phyloP scores from a whole-genome alignment of 2,113 vertebrate genomes.

The Gallinago undulata region DNA sequence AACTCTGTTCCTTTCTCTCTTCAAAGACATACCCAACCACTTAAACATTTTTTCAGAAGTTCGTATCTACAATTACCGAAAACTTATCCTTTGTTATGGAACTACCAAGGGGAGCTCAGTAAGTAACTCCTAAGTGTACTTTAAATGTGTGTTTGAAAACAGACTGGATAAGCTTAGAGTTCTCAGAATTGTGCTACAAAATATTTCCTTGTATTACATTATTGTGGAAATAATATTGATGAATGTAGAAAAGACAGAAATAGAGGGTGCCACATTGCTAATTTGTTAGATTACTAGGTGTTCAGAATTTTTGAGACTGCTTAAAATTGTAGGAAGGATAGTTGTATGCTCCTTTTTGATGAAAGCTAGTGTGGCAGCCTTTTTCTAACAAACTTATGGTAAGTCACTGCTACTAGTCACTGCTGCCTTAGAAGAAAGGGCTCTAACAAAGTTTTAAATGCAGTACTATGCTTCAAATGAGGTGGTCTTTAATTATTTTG shows the following conservation, averaged over 20 bases:
- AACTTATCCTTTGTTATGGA: constrained; percentile 96
- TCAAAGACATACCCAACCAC: constrained; percentile 90
- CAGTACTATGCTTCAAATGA: neutral
- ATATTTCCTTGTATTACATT: neutral
- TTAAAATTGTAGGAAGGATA: neutral
- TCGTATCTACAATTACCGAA: constrained; percentile 95
- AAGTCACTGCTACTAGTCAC: neutral
- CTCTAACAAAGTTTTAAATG: neutral
- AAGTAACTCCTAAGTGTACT: constrained; percentile 46
- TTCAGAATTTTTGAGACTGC: neutral
- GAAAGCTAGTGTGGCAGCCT: neutral
- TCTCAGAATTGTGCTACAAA: neutral
- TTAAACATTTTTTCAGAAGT: constrained; percentile 95
- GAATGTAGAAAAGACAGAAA: neutral
- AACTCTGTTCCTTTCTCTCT: neutral
- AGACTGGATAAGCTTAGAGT: neutral
- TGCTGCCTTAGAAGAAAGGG: neutral
- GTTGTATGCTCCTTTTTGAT: neutral
- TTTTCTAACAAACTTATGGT: neutral
- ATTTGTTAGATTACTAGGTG: neutral
- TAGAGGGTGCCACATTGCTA: neutral
- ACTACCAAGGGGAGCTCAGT: constrained; percentile 97
- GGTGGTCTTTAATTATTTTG: neutral
- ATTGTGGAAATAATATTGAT: neutral
- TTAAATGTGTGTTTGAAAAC: neutral